phyloP scores from a whole-genome alignment of 2,797 vertebrate species.

The Rhinella marina region DNA sequence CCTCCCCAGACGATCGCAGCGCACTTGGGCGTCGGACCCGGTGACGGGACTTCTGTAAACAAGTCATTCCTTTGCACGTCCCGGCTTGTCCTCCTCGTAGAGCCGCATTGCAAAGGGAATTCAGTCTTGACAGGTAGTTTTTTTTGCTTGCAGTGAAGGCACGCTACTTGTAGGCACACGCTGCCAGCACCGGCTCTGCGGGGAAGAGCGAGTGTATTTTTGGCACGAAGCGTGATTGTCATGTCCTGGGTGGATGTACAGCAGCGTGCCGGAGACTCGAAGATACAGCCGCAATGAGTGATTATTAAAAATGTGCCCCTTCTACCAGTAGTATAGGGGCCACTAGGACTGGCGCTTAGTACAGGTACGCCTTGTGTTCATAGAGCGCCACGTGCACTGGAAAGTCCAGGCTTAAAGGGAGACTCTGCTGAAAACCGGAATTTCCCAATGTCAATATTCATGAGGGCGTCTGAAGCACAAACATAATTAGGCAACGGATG shows the following conservation, averaged over 20 bases:
- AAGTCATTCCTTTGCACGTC: background rate
- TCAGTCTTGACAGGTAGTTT: background rate
- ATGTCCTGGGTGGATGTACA: background rate
- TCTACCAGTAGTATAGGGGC: background rate
- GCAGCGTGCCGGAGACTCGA: background rate
- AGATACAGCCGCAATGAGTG: background rate
- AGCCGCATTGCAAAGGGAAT: conserved; percentile 21
- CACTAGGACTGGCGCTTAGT: background rate
- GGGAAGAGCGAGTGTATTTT: background rate
- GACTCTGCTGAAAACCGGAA: background rate
- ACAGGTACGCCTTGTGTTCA: background rate
- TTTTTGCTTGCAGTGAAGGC: no score
- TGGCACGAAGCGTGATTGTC: background rate
- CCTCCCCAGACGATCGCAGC: background rate
- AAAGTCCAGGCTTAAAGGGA: background rate
- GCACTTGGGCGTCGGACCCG: conserved; percentile 32
- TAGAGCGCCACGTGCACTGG: background rate
- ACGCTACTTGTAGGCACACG: conserved; percentile 11
- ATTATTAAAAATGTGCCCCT: background rate
- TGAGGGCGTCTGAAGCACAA: background rate
- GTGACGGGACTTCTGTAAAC: conserved; percentile 48
- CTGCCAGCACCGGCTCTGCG: background rate
- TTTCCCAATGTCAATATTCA: background rate
- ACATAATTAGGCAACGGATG: no score
- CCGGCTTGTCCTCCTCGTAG: background rate